Evolutionary conservation across 2,888 invertebrate species (phyloP).

Genomic region (Athalia circularis): DNA sequence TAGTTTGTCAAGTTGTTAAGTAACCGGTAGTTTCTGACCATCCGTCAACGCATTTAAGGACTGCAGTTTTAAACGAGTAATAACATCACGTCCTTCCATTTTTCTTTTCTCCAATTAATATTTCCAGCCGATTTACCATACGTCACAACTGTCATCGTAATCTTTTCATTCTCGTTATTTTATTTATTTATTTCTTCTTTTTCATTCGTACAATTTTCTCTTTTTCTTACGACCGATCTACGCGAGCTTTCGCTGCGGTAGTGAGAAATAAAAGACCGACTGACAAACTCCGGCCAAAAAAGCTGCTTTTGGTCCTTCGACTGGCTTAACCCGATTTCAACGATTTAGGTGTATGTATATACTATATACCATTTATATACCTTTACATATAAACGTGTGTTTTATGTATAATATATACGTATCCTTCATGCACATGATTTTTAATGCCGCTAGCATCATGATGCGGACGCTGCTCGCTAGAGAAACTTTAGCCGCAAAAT

Average conservation of each 20-base stretch:
- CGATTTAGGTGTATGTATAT: not conserved
- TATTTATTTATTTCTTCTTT: no score
- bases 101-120: no score
- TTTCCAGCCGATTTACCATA: no score
- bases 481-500: constrained; percentile 9
- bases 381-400: no score
- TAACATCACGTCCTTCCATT: constrained; percentile 1
- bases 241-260: no score
- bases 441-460: constrained; percentile 13
- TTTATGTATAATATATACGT: no score
- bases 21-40: constrained; percentile 21
- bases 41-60: not conserved
- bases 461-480: not conserved
- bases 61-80: constrained; percentile 1
- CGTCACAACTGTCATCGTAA: no score
- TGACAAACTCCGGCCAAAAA: not conserved
- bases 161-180: no score
- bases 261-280: no score
- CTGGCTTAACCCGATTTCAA: constrained; percentile 29
- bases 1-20: constrained; percentile 25
- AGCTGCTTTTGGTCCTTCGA: not conserved
- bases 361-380: no score
- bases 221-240: no score
- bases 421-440: not conserved
- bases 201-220: no score